phyloP scores from a whole-genome alignment of 2,113 vertebrate genomes.

The Theristicus caerulescens region DNA sequence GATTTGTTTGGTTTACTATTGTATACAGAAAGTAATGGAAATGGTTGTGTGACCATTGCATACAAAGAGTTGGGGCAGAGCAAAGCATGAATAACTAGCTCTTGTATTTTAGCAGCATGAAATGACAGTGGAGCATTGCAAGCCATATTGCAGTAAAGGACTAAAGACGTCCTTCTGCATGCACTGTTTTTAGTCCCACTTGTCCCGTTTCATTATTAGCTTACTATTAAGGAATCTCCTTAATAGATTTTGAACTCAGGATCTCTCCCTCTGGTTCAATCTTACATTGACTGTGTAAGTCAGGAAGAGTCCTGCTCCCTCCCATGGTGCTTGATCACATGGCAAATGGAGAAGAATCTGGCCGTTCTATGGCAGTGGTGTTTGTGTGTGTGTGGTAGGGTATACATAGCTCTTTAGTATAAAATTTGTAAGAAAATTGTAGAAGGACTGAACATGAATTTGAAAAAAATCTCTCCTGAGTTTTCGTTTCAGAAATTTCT shows the following conservation, averaged over 20 bases:
- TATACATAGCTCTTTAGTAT: not conserved
- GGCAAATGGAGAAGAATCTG: not conserved
- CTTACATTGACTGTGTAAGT: not conserved
- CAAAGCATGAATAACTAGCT: not conserved
- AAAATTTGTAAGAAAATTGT: not conserved
- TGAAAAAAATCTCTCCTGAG: not conserved
- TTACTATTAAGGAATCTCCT: not conserved
- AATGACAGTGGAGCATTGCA: not conserved
- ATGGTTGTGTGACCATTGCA: not conserved
- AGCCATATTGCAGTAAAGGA: not conserved
- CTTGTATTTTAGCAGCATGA: not conserved
- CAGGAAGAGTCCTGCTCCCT: not conserved
- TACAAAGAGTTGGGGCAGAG: not conserved
- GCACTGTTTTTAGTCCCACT: not conserved
- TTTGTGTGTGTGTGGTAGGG: not conserved
- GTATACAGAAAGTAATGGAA: not conserved
- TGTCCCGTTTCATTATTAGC: not conserved
- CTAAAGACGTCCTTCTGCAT: not conserved
- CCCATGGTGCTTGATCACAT: not conserved
- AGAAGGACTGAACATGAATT: not conserved
- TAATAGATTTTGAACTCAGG: not conserved
- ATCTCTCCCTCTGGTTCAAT: not conserved
- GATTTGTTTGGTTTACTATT: not conserved
- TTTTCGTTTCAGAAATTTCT: not conserved
- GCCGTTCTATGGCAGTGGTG: not conserved